A percentile compares a stretch with the other conserved stretches of the same genome.
Evolutionary conservation across 2,888 invertebrate species (phyloP).

Genomic region (Cryptophagus acutangulus): DNA sequence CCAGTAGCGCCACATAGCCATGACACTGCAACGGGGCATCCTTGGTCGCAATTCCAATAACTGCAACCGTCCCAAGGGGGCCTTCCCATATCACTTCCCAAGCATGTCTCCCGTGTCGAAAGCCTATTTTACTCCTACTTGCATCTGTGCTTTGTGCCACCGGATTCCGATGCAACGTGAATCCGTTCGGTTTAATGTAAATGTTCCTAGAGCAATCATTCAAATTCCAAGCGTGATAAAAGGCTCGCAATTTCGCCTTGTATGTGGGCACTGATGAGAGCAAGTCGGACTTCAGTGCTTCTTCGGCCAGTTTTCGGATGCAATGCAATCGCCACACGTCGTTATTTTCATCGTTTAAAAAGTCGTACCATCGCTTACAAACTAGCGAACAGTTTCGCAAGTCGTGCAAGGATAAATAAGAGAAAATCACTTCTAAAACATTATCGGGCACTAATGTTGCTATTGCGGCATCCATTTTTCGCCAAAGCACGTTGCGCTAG

Average conservation of each 20-base stretch:
- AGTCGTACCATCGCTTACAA: slow-evolving; percentile 89
- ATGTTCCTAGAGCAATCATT: slow-evolving; percentile 96
- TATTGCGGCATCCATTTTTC: slow-evolving; percentile 54
- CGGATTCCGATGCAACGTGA: slow-evolving; percentile 95
- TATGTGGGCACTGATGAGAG: slow-evolving; percentile 83
- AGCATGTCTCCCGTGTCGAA: slow-evolving; percentile 86
- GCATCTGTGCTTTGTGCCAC: slow-evolving; percentile 98
- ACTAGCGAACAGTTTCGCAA: slow-evolving; percentile 84
- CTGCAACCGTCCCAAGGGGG: slow-evolving; percentile 95
- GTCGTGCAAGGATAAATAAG: slow-evolving; percentile 82
- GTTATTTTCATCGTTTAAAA: slow-evolving; percentile 87
- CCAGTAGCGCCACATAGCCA: slow-evolving; percentile 91
- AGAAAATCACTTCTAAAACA: slow-evolving; percentile 85
- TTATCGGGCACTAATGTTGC: slow-evolving; percentile 68
- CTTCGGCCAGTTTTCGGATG: slow-evolving; percentile 79
- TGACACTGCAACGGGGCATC: slow-evolving; percentile 90
- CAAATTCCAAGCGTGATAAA: slow-evolving; percentile 94
- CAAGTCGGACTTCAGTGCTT: slow-evolving; percentile 84
- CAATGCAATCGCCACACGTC: slow-evolving; percentile 94
- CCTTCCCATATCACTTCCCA: slow-evolving; percentile 99
- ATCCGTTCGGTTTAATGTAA: slow-evolving; percentile 94
- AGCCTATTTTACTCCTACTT: slow-evolving; percentile 82
- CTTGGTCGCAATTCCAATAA: slow-evolving; percentile 91
- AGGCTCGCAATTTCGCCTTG: slow-evolving; percentile 90
- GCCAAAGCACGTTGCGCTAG: too few relatives aligned